A percentile compares a stretch with the other conserved stretches of the same genome.
phyloP scores from a whole-genome alignment of 2,113 vertebrate species.

The Ceyx cyanopectus region DNA sequence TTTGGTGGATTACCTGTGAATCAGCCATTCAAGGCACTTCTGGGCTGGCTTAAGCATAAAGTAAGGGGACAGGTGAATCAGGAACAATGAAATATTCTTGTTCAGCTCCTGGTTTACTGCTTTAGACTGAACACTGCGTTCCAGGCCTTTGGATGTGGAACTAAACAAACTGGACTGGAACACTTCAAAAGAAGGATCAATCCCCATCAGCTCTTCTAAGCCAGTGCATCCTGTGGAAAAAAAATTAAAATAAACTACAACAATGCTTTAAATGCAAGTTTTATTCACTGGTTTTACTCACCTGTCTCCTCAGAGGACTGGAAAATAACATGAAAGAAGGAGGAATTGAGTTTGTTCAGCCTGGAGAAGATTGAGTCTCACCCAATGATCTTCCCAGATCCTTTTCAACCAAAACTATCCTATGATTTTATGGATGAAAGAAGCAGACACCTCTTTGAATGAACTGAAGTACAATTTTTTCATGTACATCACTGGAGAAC shows the following conservation, averaged over 20 bases:
- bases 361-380: neutral
- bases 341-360: neutral
- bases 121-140: slow-evolving; percentile 92
- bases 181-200: slow-evolving; percentile 87
- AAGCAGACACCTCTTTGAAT: no score
- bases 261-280: neutral
- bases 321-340: neutral
- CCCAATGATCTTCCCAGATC: neutral
- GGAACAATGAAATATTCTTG: slow-evolving; percentile 86
- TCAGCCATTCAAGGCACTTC: slow-evolving; percentile 97
- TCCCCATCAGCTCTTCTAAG: slow-evolving; percentile 91
- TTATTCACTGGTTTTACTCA: neutral
- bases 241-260: neutral
- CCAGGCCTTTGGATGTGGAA: slow-evolving; percentile 82
- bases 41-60: slow-evolving; percentile 95
- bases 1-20: slow-evolving; percentile 85
- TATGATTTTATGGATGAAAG: no score
- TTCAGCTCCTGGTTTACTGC: slow-evolving; percentile 90
- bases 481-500: neutral
- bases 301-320: neutral
- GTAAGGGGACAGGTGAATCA: slow-evolving; percentile 91
- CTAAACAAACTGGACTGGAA: slow-evolving; percentile 93
- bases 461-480: no score
- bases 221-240: slow-evolving; percentile 90
- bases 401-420: no score